Evolutionary conservation across 1,140 invertebrate species (phyloP), one percentile per base, ranked within the genome.

Genomic region (Micrasema minimum): DNA sequence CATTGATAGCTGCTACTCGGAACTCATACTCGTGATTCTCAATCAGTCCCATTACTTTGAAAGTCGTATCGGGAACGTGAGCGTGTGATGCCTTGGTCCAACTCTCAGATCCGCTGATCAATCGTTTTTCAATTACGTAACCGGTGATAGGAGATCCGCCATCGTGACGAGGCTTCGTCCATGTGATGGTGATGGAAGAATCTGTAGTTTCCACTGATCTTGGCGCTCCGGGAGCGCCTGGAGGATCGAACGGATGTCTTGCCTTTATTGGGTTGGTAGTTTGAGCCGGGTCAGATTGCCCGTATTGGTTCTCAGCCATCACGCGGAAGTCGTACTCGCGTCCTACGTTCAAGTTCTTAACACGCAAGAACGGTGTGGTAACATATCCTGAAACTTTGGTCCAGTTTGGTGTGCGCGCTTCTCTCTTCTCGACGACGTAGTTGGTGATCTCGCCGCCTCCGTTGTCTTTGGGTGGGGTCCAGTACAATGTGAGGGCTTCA

Each of bases 11-110:
- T 5, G 95, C 92, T 0, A 99, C 97, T 66, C 97, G 88, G 88
- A 99, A 99, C 80, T 99, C 97, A 78, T 99, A 99, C 79, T 97
- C 94, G 64, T 96, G 93, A 80, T 98, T 96, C 80, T 98, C 95
- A 69, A 95, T 93, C 12, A 99, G 84, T 71, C 93, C 94, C 50
- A 90, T 92, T 11, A 97, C 93, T 76, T 90, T 93, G 78, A 92
- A 90, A 2, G 88, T 91, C 1, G 92, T 88, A 76, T 96, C 94
- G 64, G 91, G 90, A 75, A 96, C 89, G 75, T 92, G 84, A 18
- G 92, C 89, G 78, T 95, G 94, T 10, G 90, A 90, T 14, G 94
- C 93, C 80, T 95, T 96, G 2, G 90, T 94, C 95, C 95, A 97
- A 79, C 94, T 95, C 66, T 94, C 92, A n/a, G n/a, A n/a, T 80